Conservation (phyloP, 2,797 vertebrate genomes). For the Lithobates sylvaticus region DNA sequence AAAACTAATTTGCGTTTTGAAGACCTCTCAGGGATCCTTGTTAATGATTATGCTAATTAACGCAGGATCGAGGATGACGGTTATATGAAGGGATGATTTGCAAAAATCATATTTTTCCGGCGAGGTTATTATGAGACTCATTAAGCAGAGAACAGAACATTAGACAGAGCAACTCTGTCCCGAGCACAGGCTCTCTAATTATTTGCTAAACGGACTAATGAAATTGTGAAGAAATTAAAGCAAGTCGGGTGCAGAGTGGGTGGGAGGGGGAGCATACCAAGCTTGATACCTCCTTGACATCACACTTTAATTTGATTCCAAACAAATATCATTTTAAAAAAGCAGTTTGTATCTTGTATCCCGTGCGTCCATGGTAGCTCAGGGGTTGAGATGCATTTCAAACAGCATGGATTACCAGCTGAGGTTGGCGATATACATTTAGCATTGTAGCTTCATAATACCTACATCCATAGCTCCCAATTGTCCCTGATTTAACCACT, state of each 20-base stretch:
- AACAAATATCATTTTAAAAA: slow-evolving; percentile 13
- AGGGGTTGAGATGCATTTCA: slow-evolving; percentile 19
- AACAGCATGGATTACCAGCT: neutral
- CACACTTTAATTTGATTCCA: slow-evolving; percentile 32
- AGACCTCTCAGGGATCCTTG: slow-evolving; percentile 73
- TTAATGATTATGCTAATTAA: slow-evolving; percentile 76
- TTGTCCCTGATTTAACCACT: too few species aligned
- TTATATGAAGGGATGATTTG: slow-evolving; percentile 76
- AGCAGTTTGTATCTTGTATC: neutral
- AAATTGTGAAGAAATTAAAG: slow-evolving; percentile 76
- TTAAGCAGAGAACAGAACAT: slow-evolving; percentile 82
- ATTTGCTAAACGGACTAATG: slow-evolving; percentile 85
- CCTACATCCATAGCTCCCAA: too few species aligned
- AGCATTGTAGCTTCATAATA: neutral
- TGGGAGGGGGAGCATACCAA: slow-evolving; percentile 7
- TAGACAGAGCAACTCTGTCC: slow-evolving; percentile 81
- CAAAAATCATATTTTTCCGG: slow-evolving; percentile 78
- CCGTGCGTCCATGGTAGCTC: slow-evolving; percentile 1
- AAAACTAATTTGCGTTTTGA: slow-evolving; percentile 76
- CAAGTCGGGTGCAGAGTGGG: slow-evolving; percentile 38
- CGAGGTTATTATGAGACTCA: slow-evolving; percentile 81
- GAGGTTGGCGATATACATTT: neutral
- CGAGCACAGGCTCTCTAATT: slow-evolving; percentile 83
- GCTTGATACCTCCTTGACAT: slow-evolving; percentile 28
- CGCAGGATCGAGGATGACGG: slow-evolving; percentile 77